Evolutionary conservation across 2,113 vertebrate genomes (phyloP).

Genomic region (Heterotilapia buettikoferi): DNA sequence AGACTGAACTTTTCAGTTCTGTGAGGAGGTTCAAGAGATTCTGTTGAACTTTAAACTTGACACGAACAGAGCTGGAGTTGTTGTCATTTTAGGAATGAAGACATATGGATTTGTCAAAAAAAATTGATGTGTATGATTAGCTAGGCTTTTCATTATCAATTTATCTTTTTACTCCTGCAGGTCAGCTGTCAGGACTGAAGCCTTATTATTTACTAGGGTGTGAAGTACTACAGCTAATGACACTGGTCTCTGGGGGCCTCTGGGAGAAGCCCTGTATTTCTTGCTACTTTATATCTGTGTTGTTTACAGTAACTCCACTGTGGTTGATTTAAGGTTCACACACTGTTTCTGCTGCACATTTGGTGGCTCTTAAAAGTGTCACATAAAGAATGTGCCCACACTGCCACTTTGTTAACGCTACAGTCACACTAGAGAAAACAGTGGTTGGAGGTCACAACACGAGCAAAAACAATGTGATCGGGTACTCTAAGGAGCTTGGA

Average conservation of each 20-base stretch:
- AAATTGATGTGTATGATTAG: neutral
- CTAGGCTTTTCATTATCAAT: neutral
- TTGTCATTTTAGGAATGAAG: neutral
- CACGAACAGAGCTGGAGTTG: neutral
- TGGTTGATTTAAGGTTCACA: neutral
- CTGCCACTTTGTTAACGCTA: neutral
- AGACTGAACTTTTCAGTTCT: neutral
- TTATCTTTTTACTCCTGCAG: neutral
- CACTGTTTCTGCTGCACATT: neutral
- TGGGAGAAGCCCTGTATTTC: neutral
- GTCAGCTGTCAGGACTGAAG: neutral
- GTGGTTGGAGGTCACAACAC: fast-evolving
- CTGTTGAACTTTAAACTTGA: neutral
- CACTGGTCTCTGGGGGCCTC: neutral
- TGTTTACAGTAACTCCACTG: neutral
- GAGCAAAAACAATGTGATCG: neutral
- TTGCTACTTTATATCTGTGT: neutral
- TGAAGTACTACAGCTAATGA: neutral
- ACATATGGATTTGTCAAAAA: neutral
- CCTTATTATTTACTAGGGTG: neutral
- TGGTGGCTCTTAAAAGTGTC: neutral
- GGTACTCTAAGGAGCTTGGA: neutral
- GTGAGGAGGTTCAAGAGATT: neutral
- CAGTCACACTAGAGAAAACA: neutral
- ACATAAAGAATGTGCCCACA: neutral